Evolutionary conservation across 2,888 invertebrate genomes (phyloP), one percentile per base, ranked within the genome.

Genomic region (Quadriops clusia): DNA sequence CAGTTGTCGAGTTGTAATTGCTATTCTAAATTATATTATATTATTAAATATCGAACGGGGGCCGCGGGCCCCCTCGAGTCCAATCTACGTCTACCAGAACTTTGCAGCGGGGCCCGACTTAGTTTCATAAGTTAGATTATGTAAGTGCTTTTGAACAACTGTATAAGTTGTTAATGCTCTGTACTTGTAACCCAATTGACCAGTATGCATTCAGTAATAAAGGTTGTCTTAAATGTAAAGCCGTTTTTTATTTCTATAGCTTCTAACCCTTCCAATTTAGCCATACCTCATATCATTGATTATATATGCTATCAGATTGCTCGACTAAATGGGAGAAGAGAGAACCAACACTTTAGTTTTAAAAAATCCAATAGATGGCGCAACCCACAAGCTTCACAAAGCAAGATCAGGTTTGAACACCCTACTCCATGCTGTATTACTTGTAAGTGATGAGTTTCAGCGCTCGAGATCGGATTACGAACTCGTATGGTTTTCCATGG

Each of bases 181-280:
- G 59, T 61, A 61, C 58, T 60, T 61, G 59, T 62, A 61, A 63
- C 62, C 60, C 57, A 59, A 58, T 58, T 62, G 64, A 64, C 65
- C 64, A 65, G 64, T 64, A 64, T 63, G 63, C 64, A 64, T 64
- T 64, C 62, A 65, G 59, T 61, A 60, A 65, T 65, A 65, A 65
- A 65, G 64, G 64, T 64, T 64, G 64, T 64, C 64, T 61, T 64
- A 60, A 64, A 62, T 60, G 60, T 61, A 57, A 7, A 16, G 21
- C 9, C 9, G 21, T 10, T 3, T 20, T 4, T 11, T 18, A 18
- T 18, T 22, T 22, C 22, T 22, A 11, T 22, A 4, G 6, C 9
- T 10, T 22, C 11, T 22, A 10, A 22, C 22, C 18, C 22, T 22
- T 22, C 6, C 5, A 7, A 8, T 18, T 7, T 7, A 18, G 8